A percentile compares a stretch with the other conserved stretches of the same genome.
phyloP scores from a whole-genome alignment of 2,113 vertebrate species.

The Microtus oregoni region DNA sequence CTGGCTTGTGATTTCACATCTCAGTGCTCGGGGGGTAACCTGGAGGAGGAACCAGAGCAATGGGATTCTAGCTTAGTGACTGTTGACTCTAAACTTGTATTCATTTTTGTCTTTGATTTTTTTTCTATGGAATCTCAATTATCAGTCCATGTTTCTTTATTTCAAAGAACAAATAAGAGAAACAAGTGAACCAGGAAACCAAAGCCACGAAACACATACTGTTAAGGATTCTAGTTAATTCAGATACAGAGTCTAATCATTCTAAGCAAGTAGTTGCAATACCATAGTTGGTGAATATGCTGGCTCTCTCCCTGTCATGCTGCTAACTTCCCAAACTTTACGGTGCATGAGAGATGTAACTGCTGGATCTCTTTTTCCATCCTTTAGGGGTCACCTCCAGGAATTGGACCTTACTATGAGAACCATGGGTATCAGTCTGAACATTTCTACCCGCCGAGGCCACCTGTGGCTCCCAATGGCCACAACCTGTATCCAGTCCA shows the following conservation, averaged over 20 bases:
- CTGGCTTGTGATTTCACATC: background rate
- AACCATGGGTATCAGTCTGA: slow-evolving; percentile 87
- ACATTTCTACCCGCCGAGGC: background rate
- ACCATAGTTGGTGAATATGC: fast-evolving
- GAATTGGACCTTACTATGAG: slow-evolving; percentile 83
- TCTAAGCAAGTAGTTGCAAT: too few species aligned
- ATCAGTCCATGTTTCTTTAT: background rate
- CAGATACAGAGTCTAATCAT: background rate
- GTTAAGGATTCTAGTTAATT: background rate
- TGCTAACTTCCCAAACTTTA: too few species aligned
- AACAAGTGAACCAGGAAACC: background rate
- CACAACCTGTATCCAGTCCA: slow-evolving; percentile 36
- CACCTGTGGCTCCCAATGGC: background rate
- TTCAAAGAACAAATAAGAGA: background rate
- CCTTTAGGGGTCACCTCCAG: slow-evolving; percentile 71
- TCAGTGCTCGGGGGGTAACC: background rate
- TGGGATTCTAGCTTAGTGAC: background rate
- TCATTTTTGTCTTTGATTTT: background rate
- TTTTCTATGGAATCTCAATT: background rate
- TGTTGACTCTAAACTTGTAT: background rate
- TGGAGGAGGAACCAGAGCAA: background rate
- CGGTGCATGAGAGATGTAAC: background rate
- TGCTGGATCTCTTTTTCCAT: fast-evolving
- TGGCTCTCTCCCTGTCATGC: fast-evolving
- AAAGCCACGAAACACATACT: background rate